Evolutionary conservation across 2,888 invertebrate species (phyloP), one percentile per base, ranked within the genome.

Genomic region (Melinaea menophilus): DNA sequence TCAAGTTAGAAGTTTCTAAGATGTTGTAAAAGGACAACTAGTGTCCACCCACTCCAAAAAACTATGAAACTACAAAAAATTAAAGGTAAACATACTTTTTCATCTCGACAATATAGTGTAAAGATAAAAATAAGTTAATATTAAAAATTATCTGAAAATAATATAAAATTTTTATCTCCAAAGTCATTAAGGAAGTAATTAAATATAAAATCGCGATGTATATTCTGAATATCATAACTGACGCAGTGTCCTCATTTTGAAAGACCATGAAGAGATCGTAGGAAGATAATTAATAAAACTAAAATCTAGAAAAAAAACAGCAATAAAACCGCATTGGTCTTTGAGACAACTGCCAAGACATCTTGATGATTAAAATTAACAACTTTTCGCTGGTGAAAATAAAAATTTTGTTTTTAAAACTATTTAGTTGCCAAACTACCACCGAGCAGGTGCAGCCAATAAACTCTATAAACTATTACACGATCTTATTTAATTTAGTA

Each of bases 311-410:
- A 82, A 81, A 81, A 81, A 81, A 68, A 66, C 60, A 83, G 82
- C 76, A 80, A 86, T 86, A 88, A 88, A 88, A 13, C 79, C 74
- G 79, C 79, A 79, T 79, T 79, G 80, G 74, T 73, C 86, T 86
- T 87, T 87, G 86, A 84, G 79, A 81, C 82, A 83, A 81, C 83
- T 89, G 90, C 90, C 89, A 90, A 90, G 86, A 86, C 74, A 79
- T 85, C 79, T 79, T 81, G 81, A 82, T 79, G 86, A 89, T 88
- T 85, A 86, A 86, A 88, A 88, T 87, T 84, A 85, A 86, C 80
- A 82, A 77, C 80, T 71, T 73, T 72, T 71, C 73, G 78, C 75
- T 66, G 71, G 79, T 76, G 73, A 81, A 86, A 86, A 88, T 85
- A 86, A 86, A 86, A 84, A 77, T 80, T 72, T 73, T 79, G 79